Evolutionary conservation across 92 coral and sea anemone species (phyloP), one percentile per base, ranked within the genome.

Genomic region (Heteractis magnifica): DNA sequence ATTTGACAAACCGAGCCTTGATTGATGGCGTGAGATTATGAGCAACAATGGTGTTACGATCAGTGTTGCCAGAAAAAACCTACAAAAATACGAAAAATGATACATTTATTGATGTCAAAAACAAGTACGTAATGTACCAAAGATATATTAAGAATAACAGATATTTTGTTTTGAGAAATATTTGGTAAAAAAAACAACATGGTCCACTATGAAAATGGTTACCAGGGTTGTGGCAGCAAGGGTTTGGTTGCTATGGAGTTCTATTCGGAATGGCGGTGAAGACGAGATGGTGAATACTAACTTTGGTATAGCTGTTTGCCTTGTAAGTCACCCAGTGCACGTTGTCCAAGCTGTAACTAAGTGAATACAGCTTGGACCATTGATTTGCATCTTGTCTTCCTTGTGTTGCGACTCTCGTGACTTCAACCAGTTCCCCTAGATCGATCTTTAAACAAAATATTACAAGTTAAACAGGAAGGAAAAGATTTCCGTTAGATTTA

Each of bases 251-350:
- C 44, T 34, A 34, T 34, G 44, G 44, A 34, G 44, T 34, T 34
- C 44, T 34, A 34, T 34, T 34, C 44, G 58, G 58, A 53, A 4
- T 53, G 58, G 3, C 4, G 44, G 44, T 53, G 11, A 53, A 13
- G 58, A 59, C 10, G 16, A 74, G 52, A 21, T 6, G 20, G n/a
- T 20, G 6, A 51, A 15, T 80, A 64, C 83, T 68, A 68, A 87
- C 91, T 87, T 84, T 83, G 0, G 72, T 53, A 11, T 76, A 15
- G 12, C 87, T 83, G 51, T 88, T 79, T 21, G 49, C 52, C 51
- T 79, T 88, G 76, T 88, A 88, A 20, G 26, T 56, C 6, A 84
- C 91, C 91, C 91, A 88, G 77, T 88, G 80, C 41, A 84, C 85
- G 49, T 71, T 71, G 52, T 88, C 85, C 8, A 65, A 16, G 20